These are phyloP conservation scores for Odontesthes bonariensis DNA, from an alignment of 2,113 vertebrate genomes.

Conservation along the genomic window DNA sequence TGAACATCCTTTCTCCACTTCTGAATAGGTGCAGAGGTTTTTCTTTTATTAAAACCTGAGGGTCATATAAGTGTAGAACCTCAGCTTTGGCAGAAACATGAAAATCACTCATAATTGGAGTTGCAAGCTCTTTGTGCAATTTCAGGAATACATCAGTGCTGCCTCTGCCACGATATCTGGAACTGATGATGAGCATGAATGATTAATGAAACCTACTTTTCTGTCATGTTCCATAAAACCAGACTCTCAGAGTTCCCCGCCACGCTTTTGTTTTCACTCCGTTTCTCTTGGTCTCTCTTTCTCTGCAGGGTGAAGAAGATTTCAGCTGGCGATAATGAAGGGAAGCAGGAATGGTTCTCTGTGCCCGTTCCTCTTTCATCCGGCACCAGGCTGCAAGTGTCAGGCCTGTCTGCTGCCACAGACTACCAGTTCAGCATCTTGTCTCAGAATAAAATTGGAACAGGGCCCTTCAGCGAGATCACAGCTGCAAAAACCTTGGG, in stretches of 20 bases:
- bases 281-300: constrained; percentile 4
- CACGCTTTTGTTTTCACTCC: constrained; percentile 64
- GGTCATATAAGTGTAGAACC: constrained; percentile 40
- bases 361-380: constrained; percentile 81
- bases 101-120: constrained; percentile 60
- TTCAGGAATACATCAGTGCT: constrained; percentile 40
- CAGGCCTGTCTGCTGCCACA: constrained; percentile 84
- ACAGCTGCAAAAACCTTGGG: constrained; percentile 84
- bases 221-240: constrained; percentile 75
- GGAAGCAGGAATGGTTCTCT: constrained; percentile 88
- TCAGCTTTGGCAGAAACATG: constrained; percentile 36
- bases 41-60: constrained; percentile 1
- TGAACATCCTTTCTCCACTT: constrained; percentile 34
- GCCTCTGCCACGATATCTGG: constrained; percentile 51
- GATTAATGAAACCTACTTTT: constrained; percentile 78
- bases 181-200: constrained; percentile 71
- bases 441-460: constrained; percentile 92
- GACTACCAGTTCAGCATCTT: constrained; percentile 95
- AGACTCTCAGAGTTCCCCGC: constrained; percentile 43
- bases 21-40: constrained; percentile 30
- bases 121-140: constrained; percentile 31
- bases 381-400: constrained; percentile 83
- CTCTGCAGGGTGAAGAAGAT: constrained; percentile 85
- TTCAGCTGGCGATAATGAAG: constrained; percentile 62
- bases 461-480: constrained; percentile 94